These are phyloP conservation scores for Anser brachyrhynchus DNA, from an alignment of 2,113 vertebrate species.

Conservation along the genomic window DNA sequence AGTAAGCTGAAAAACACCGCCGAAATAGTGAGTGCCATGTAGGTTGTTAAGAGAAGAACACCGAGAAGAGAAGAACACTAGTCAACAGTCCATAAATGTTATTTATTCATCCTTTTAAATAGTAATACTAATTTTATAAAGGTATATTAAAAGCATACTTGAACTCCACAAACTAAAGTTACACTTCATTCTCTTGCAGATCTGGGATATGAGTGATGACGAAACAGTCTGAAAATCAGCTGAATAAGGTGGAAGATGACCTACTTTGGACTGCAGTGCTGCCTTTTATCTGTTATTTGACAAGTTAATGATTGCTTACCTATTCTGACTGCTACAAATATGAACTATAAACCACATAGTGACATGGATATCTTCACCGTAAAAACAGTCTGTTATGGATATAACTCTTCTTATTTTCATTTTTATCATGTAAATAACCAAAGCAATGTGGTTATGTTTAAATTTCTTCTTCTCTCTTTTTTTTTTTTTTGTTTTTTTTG, in stretches of 20 bases:
- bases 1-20: neutral
- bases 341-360: neutral
- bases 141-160: neutral
- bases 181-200: conserved; percentile 77
- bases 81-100: neutral
- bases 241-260: conserved; percentile 17
- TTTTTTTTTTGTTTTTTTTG: neutral
- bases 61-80: neutral
- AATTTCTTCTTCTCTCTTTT: neutral
- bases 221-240: conserved; percentile 86
- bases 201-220: conserved; percentile 99
- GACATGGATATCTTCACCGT: neutral
- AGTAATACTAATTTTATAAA: neutral
- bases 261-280: neutral
- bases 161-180: neutral
- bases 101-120: neutral
- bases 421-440: conserved; percentile 39
- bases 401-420: neutral
- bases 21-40: neutral
- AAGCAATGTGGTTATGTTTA: conserved; percentile 1
- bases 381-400: neutral
- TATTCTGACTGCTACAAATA: neutral
- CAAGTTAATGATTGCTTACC: conserved; percentile 42
- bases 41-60: neutral
- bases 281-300: conserved; percentile 23